Evolutionary conservation across 2,888 invertebrate genomes (phyloP).

Genomic region (Phymatocera aterrima): DNA sequence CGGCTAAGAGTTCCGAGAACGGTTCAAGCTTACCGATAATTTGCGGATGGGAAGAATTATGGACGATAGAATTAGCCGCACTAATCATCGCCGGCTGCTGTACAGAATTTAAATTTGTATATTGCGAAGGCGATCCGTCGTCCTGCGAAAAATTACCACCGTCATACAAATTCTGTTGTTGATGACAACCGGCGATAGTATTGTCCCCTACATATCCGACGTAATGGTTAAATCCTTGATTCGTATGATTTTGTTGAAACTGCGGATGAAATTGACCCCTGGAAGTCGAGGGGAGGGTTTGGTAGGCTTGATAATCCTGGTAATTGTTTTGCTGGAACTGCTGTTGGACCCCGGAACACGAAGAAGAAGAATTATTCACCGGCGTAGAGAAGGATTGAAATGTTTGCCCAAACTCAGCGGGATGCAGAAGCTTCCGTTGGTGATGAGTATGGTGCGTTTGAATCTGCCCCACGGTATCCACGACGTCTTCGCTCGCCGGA

Average conservation of each 20-base stretch:
- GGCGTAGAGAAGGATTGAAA: slow-evolving; percentile 67
- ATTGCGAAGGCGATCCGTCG: slow-evolving; percentile 77
- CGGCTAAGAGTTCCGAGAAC: slow-evolving; percentile 80
- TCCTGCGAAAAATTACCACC: slow-evolving; percentile 66
- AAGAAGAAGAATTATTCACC: slow-evolving; percentile 53
- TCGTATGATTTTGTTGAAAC: slow-evolving; percentile 53
- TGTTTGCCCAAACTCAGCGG: slow-evolving; percentile 66
- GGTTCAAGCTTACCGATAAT: slow-evolving; percentile 82
- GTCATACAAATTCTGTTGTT: slow-evolving; percentile 56
- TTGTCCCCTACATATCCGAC: slow-evolving; percentile 30
- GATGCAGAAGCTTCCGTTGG: slow-evolving; percentile 73
- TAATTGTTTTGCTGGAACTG: slow-evolving; percentile 57
- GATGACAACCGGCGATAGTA: slow-evolving; percentile 23
- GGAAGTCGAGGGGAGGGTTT: slow-evolving; percentile 68
- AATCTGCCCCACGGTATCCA: slow-evolving; percentile 60
- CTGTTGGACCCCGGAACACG: slow-evolving; percentile 59
- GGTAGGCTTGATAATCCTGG: slow-evolving; percentile 59
- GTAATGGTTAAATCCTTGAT: slow-evolving; percentile 51
- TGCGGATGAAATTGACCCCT: slow-evolving; percentile 63
- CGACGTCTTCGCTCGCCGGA: slow-evolving; percentile 74
- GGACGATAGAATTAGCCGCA: neutral
- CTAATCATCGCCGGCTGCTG: slow-evolving; percentile 75
- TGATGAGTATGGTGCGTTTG: slow-evolving; percentile 63
- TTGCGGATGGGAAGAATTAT: slow-evolving; percentile 55
- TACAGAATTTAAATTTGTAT: slow-evolving; percentile 83